Evolutionary conservation across 2,888 invertebrate genomes (phyloP).

Genomic region (Argyresthia albistria): DNA sequence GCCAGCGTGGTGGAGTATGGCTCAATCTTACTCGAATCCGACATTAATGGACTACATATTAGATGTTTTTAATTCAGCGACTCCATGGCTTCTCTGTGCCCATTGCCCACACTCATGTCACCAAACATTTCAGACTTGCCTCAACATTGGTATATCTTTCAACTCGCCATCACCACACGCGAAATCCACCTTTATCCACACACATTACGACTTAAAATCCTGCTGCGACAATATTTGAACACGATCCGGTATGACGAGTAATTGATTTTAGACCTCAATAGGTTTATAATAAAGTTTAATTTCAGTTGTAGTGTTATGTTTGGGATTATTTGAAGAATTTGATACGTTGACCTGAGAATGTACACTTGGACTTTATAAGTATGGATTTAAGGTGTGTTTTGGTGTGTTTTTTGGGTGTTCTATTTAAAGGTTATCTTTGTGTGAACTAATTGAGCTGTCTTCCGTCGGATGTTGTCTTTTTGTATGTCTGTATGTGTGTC

Average conservation of each 20-base stretch:
- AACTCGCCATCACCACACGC: conserved; percentile 13
- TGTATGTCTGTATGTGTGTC: conserved; percentile 34
- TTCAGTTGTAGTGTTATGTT: conserved; percentile 14
- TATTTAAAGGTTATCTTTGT: conserved; percentile 43
- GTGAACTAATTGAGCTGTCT: conserved; percentile 65
- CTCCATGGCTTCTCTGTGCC: conserved; percentile 30
- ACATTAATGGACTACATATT: too few species aligned
- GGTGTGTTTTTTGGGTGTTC: conserved; percentile 20
- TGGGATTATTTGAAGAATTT: conserved; percentile 32
- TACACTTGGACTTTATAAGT: conserved; percentile 7
- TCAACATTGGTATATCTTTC: conserved; percentile 27
- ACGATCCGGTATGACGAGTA: conserved; percentile 10
- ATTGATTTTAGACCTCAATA: conserved; percentile 17
- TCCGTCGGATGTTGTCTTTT: conserved; percentile 38
- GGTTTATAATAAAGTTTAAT: conserved; percentile 14
- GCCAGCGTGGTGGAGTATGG: too few species aligned
- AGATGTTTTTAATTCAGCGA: too few species aligned
- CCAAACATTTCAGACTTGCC: conserved; percentile 65
- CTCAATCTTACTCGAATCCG: too few species aligned
- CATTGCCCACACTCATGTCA: conserved; percentile 58
- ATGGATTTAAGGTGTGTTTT: conserved; percentile 17
- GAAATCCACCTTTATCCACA: conserved; percentile 16
- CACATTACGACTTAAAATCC: conserved; percentile 25
- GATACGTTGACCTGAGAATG: conserved; percentile 10
- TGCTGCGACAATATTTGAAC: conserved; percentile 15